Conservation (phyloP, 2,113 vertebrate genomes). For the Pluvianellus socialis region DNA sequence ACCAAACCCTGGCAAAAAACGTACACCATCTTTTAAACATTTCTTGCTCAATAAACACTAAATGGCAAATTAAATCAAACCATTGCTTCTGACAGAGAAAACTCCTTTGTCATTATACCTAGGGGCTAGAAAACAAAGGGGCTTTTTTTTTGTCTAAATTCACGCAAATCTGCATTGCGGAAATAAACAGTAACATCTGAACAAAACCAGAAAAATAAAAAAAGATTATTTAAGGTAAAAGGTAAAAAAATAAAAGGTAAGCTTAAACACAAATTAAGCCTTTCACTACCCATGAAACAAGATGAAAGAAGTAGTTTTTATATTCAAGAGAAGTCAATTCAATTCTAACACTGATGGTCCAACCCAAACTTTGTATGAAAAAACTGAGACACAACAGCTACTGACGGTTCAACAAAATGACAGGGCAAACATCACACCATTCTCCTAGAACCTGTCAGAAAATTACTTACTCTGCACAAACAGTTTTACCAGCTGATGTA, state of each 20-base stretch:
- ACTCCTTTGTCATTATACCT: background rate
- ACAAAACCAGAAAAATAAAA: background rate
- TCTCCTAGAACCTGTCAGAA: background rate
- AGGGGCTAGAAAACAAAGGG: background rate
- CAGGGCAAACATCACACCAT: background rate
- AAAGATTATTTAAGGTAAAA: no score
- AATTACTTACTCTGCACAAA: slow-evolving; percentile 96
- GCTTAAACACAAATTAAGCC: background rate
- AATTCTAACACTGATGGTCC: background rate
- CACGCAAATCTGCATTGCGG: background rate
- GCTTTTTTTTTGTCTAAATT: background rate
- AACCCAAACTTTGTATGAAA: background rate
- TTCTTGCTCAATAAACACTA: background rate
- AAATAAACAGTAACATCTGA: background rate
- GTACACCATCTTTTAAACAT: background rate
- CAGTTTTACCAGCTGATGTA: slow-evolving; percentile 98
- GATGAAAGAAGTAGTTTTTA: background rate
- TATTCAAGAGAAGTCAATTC: background rate
- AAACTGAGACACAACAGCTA: background rate
- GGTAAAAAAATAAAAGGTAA: background rate
- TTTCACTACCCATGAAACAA: background rate
- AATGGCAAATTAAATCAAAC: background rate
- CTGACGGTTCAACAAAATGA: background rate
- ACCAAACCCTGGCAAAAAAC: background rate
- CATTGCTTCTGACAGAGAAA: background rate